Evolutionary conservation across 2,113 vertebrate genomes (phyloP).

Genomic region (Xiphias gladius): DNA sequence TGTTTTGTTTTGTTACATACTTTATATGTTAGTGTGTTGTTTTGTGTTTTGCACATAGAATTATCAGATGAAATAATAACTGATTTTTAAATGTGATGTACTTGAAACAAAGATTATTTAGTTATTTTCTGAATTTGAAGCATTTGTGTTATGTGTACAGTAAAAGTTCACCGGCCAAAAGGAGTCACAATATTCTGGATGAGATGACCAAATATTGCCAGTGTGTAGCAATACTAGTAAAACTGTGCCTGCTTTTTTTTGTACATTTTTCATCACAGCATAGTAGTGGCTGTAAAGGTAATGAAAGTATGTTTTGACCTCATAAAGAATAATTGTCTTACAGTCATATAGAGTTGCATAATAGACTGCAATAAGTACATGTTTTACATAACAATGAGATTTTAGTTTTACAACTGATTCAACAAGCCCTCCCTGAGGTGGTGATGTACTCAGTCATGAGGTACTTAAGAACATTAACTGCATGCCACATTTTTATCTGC

Average conservation of each 20-base stretch:
- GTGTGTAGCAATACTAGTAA: constrained; percentile 48
- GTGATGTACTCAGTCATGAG: constrained; percentile 11
- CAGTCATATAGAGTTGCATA: constrained; percentile 5
- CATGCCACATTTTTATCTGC: constrained; percentile 26
- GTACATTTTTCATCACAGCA: constrained; percentile 21
- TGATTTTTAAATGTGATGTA: constrained; percentile 54
- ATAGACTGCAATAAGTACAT: constrained; percentile 26
- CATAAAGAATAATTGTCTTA: constrained; percentile 37
- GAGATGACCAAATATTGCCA: constrained; percentile 76
- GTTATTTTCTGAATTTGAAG: constrained; percentile 41
- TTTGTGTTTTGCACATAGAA: constrained; percentile 63
- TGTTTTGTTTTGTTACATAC: constrained; percentile 47
- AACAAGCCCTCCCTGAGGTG: not conserved
- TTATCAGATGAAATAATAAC: constrained; percentile 10
- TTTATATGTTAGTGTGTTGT: constrained; percentile 21
- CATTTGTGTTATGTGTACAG: constrained; percentile 38
- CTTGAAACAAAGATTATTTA: constrained; percentile 67
- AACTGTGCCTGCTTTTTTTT: constrained; percentile 51
- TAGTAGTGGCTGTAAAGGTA: constrained; percentile 28
- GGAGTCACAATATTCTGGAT: constrained; percentile 50
- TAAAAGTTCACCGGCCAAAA: constrained; percentile 28
- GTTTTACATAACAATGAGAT: constrained; percentile 33
- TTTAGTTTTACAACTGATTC: constrained; percentile 24
- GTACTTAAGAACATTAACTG: constrained; percentile 15
- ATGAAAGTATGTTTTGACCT: constrained; percentile 32